Evolutionary conservation across 2,888 invertebrate species (phyloP).

Genomic region (Caenorhabditis imperialis): DNA sequence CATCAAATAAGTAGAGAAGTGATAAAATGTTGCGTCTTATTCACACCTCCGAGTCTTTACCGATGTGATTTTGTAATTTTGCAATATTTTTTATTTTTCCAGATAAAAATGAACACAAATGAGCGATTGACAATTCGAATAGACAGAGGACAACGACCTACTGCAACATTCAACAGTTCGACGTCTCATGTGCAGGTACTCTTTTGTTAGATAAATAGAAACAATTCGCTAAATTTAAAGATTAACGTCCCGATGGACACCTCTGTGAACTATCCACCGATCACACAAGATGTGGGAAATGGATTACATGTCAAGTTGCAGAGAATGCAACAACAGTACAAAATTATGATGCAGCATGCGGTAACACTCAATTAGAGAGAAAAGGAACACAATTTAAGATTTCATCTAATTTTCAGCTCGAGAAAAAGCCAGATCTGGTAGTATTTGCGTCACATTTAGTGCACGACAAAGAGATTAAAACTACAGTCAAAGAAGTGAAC

Average conservation of each 20-base stretch:
- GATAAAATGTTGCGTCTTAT: neutral
- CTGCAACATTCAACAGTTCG: conserved; percentile 33
- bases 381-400: no score
- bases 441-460: conserved; percentile 56
- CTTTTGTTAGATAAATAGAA: neutral
- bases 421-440: conserved; percentile 63
- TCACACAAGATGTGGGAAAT: conserved; percentile 50
- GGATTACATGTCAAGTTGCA: conserved; percentile 59
- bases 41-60: neutral
- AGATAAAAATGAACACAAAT: conserved; percentile 46
- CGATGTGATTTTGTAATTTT: no score
- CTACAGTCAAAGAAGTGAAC: conserved; percentile 64
- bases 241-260: conserved; percentile 60
- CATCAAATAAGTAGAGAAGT: neutral
- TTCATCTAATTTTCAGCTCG: conserved; percentile 49
- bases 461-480: conserved; percentile 63
- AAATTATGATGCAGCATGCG: conserved; percentile 60
- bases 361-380: no score
- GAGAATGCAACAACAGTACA: conserved; percentile 66
- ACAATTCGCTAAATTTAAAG: conserved; percentile 33
- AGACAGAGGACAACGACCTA: conserved; percentile 58
- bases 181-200: conserved; percentile 52
- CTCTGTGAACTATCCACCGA: conserved; percentile 60
- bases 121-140: conserved; percentile 60
- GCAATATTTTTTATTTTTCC: no score